Percentiles rank a stretch among this genome's conserved stretches.
phyloP scores from a whole-genome alignment of 2,113 vertebrate genomes.

The Himantopus leucocephalus region DNA sequence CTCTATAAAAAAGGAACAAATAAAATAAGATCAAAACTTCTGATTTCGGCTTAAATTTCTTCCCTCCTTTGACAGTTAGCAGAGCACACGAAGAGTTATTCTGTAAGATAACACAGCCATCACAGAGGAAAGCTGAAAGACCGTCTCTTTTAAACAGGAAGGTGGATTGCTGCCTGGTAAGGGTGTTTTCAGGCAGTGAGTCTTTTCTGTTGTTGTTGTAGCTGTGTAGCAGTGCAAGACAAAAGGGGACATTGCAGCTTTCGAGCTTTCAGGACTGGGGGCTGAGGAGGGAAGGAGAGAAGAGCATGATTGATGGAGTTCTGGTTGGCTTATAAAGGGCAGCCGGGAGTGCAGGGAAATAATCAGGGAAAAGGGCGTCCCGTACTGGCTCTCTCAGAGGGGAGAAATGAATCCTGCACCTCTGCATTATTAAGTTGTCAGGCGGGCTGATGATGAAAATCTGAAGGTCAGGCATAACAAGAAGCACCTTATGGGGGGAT shows the following conservation, averaged over 20 bases:
- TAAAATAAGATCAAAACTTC: not conserved
- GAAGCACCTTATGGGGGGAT: slow-evolving; percentile 96
- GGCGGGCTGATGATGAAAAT: slow-evolving; percentile 97
- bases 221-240: slow-evolving; percentile 68
- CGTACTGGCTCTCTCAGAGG: slow-evolving; percentile 82
- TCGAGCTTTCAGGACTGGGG: slow-evolving; percentile 70
- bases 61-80: not conserved
- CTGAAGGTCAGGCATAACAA: slow-evolving; percentile 99
- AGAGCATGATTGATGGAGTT: slow-evolving; percentile 96
- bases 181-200: not conserved
- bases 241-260: slow-evolving; percentile 80
- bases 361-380: slow-evolving; percentile 96
- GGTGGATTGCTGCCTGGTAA: not conserved
- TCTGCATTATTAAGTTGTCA: slow-evolving; percentile 97
- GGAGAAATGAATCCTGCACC: slow-evolving; percentile 88
- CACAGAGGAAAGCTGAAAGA: not conserved
- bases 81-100: not conserved
- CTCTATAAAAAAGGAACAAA: not conserved
- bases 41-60: not conserved
- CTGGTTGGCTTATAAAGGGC: slow-evolving; percentile 97
- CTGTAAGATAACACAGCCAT: not conserved
- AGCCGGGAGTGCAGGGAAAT: slow-evolving; percentile 93
- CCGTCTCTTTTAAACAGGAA: not conserved
- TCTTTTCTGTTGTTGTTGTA: slow-evolving; percentile 47
- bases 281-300: slow-evolving; percentile 81